A percentile compares a stretch with the other conserved stretches of the same genome.
These are phyloP conservation scores for Periophthalmus modestus DNA, from an alignment of 2,113 vertebrate genomes.

Conservation along the genomic window DNA sequence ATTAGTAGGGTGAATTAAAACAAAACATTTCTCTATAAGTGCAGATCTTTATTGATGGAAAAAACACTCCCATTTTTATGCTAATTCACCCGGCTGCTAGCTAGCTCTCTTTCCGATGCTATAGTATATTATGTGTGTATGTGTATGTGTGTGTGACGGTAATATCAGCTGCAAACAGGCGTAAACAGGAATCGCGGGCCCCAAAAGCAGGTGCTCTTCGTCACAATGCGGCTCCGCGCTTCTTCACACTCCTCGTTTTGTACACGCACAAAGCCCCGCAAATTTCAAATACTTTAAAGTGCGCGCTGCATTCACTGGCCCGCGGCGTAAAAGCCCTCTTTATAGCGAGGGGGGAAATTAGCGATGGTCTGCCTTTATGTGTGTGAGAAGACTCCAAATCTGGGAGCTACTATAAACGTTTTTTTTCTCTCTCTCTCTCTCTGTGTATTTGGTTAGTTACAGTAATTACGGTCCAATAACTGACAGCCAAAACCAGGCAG, in stretches of 20 bases:
- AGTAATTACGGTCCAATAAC: conserved; percentile 99
- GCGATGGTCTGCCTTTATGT: conserved; percentile 97
- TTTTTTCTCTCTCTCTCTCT: conserved; percentile 78
- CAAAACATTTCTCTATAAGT: not conserved
- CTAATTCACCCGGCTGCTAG: not conserved
- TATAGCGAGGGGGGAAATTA: conserved; percentile 87
- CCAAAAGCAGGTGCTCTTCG: conserved; percentile 67
- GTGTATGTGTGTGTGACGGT: conserved; percentile 20
- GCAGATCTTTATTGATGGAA: conserved; percentile 1
- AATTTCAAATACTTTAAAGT: conserved; percentile 72
- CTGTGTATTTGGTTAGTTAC: conserved; percentile 99
- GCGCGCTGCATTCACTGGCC: conserved; percentile 64
- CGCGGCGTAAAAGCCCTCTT: conserved; percentile 86
- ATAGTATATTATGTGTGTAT: not conserved
- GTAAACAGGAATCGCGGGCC: conserved; percentile 28
- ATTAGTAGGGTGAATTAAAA: not conserved
- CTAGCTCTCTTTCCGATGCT: not conserved
- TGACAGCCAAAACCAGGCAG: conserved; percentile 99
- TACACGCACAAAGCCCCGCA: conserved; percentile 60
- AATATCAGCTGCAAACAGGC: conserved; percentile 32
- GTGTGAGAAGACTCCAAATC: conserved; percentile 82
- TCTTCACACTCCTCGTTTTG: conserved; percentile 52
- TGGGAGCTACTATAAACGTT: conserved; percentile 92
- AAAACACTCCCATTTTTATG: not conserved
- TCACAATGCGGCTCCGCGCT: conserved; percentile 14